Conservation (phyloP, 2,113 vertebrate species). For the Cyanocitta stelleri region DNA sequence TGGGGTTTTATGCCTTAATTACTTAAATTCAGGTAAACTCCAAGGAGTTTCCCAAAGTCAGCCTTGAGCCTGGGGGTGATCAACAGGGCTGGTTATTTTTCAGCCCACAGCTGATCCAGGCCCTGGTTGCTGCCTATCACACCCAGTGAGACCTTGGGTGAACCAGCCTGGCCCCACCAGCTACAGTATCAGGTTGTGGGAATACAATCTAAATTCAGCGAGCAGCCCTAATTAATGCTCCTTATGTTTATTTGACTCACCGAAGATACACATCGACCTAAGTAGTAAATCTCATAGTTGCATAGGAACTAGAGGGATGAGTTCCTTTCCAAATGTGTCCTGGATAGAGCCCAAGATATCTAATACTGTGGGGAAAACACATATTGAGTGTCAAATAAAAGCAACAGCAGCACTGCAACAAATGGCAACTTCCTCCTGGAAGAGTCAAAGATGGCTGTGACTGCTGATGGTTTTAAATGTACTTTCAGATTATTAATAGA, state of each 20-base stretch:
- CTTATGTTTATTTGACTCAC: conserved; percentile 35
- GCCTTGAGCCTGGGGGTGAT: neutral
- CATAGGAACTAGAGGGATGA: conserved; percentile 40
- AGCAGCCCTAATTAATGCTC: conserved; percentile 10
- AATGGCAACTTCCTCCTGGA: conserved; percentile 56
- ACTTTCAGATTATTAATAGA: conserved; percentile 47
- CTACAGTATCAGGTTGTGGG: neutral
- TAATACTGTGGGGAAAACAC: conserved; percentile 54
- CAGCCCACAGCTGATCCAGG: neutral
- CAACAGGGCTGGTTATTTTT: neutral
- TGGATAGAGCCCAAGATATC: conserved; percentile 48
- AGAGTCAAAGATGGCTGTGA: conserved; percentile 5
- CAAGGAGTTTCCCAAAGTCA: neutral
- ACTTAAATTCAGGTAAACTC: neutral
- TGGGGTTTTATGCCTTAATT: neutral
- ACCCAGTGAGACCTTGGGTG: neutral
- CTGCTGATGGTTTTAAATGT: conserved; percentile 22
- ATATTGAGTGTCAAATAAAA: conserved; percentile 54
- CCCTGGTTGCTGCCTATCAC: neutral
- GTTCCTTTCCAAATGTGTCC: conserved; percentile 43
- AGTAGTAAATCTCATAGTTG: conserved; percentile 37
- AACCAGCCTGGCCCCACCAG: conserved; percentile 4
- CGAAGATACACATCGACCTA: neutral
- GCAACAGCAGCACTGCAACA: conserved; percentile 22
- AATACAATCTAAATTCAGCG: conserved; percentile 45